A percentile compares a stretch with the other conserved stretches of the same genome.
Evolutionary conservation across 2,888 invertebrate genomes (phyloP).

Genomic region (Tetragonisca angustula): DNA sequence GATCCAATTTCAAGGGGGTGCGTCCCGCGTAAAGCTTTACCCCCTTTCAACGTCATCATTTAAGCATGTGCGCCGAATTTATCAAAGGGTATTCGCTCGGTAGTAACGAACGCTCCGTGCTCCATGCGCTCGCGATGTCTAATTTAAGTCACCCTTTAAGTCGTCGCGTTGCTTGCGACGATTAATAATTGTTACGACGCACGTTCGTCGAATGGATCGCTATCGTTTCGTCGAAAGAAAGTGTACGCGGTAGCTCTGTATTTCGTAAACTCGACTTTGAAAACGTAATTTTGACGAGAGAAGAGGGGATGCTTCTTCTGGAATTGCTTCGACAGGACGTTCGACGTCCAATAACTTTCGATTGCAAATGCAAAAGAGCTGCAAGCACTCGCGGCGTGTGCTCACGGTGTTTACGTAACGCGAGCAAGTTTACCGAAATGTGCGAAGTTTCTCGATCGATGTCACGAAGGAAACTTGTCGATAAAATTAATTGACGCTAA

Average conservation of each 20-base stretch:
- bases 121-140: constrained; percentile 39
- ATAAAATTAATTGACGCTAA: constrained; percentile 71
- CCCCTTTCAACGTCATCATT: constrained; percentile 61
- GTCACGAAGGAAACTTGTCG: constrained; percentile 66
- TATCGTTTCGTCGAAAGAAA: not conserved
- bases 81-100: constrained; percentile 49
- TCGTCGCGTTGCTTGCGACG: constrained; percentile 25
- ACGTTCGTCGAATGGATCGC: constrained; percentile 35
- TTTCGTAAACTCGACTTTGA: not conserved
- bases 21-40: constrained; percentile 39
- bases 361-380: constrained; percentile 46
- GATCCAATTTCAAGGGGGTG: constrained; percentile 55
- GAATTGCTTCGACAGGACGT: constrained; percentile 40
- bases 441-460: constrained; percentile 65
- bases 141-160: constrained; percentile 44
- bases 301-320: constrained; percentile 14
- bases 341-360: constrained; percentile 67
- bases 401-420: constrained; percentile 56
- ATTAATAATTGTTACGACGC: constrained; percentile 34
- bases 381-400: constrained; percentile 56
- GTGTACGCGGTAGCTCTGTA: too few species aligned
- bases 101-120: not conserved
- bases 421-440: constrained; percentile 57
- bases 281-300: constrained; percentile 28
- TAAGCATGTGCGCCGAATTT: constrained; percentile 52